phyloP scores from a whole-genome alignment of 2,888 invertebrate genomes.

The Eulithis prunata region DNA sequence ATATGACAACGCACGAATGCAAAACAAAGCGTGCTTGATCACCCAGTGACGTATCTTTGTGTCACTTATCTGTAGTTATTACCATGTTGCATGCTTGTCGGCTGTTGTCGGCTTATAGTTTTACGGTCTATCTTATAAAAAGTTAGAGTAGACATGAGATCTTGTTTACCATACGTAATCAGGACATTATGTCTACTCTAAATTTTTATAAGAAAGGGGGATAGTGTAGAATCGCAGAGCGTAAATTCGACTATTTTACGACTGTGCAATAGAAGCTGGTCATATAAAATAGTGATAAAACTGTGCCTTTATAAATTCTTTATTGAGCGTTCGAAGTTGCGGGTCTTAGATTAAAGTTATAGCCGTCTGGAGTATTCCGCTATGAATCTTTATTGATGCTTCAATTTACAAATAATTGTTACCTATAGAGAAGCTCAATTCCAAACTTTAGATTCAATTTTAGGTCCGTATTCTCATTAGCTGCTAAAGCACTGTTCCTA shows the following conservation, averaged over 20 bases:
- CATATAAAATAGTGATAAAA: slow-evolving; percentile 19
- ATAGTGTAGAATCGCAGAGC: slow-evolving; percentile 5
- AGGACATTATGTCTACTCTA: too few relatives aligned
- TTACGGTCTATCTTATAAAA: too few relatives aligned
- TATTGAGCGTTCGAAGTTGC: slow-evolving; percentile 7
- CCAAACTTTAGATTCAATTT: too few relatives aligned
- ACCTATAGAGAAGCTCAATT: too few relatives aligned
- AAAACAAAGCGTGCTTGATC: slow-evolving; percentile 52
- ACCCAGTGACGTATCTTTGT: slow-evolving; percentile 39
- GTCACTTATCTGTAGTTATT: slow-evolving; percentile 35
- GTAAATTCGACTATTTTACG: slow-evolving; percentile 21
- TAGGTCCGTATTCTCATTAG: too few relatives aligned
- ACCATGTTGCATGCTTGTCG: slow-evolving; percentile 19
- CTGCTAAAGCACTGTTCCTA: too few relatives aligned
- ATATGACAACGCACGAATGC: slow-evolving; percentile 77
- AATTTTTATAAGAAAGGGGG: too few relatives aligned
- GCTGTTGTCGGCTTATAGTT: slow-evolving; percentile 16
- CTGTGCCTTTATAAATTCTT: neutral
- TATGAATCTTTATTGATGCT: neutral
- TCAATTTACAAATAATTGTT: too few relatives aligned
- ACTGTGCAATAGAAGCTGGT: slow-evolving; percentile 7
- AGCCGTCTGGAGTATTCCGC: neutral
- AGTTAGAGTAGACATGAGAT: too few relatives aligned
- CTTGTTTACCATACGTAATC: too few relatives aligned
- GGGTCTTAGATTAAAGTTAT: neutral